Conservation (phyloP, 2,888 invertebrate genomes). For the Allolobophora icterica region DNA sequence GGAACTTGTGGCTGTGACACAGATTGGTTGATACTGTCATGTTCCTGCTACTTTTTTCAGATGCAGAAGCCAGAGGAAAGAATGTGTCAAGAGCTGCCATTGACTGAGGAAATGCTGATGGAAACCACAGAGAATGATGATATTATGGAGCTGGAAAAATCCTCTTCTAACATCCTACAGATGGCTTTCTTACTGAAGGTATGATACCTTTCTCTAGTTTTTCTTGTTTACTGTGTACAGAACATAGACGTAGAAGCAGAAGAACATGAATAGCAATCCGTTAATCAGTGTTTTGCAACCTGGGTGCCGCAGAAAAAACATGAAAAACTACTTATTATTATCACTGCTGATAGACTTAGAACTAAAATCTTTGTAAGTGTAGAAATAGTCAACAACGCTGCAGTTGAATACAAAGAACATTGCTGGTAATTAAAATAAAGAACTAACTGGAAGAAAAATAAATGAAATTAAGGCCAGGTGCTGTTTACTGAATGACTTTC, state of each 20-base stretch:
- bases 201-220: not conserved
- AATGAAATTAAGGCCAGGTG: too few species aligned
- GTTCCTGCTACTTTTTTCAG: not conserved
- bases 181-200: constrained; percentile 2
- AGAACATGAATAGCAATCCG: not conserved
- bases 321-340: too few species aligned
- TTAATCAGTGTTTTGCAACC: not conserved
- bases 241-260: not conserved
- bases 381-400: too few species aligned
- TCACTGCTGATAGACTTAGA: too few species aligned
- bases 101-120: constrained; percentile 17
- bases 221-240: not conserved
- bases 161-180: not conserved
- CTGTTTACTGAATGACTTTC: too few species aligned
- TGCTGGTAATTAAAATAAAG: too few species aligned
- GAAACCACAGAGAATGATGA: not conserved
- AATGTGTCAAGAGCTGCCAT: constrained; percentile 8
- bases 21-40: not conserved
- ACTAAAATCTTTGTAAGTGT: too few species aligned
- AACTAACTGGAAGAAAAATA: too few species aligned
- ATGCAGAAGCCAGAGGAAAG: not conserved
- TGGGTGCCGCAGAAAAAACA: too few species aligned
- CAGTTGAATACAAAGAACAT: too few species aligned
- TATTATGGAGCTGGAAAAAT: constrained; percentile 8
- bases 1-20: too few species aligned